Conservation (phyloP, 2,797 vertebrate species). For the Kryptopterus vitreolus region DNA sequence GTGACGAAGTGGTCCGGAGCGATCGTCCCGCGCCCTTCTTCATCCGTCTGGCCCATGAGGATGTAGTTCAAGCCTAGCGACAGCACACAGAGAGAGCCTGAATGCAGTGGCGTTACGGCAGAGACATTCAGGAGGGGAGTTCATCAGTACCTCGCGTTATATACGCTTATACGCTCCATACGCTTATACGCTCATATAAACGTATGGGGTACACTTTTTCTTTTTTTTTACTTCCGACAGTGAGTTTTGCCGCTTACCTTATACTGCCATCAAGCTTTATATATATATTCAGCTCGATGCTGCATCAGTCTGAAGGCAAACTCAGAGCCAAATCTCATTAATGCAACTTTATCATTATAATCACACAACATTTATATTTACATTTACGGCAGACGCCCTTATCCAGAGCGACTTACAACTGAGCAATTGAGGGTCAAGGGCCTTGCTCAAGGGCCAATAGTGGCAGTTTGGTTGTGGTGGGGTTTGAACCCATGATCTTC, state of each 20-base stretch:
- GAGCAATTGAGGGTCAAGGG: too few relatives aligned
- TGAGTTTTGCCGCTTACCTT: slow-evolving; percentile 70
- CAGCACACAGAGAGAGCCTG: slow-evolving; percentile 78
- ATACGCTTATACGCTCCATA: slow-evolving; percentile 48
- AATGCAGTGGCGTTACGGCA: slow-evolving; percentile 79
- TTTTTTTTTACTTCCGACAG: slow-evolving; percentile 50
- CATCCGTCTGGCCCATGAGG: slow-evolving; percentile 94
- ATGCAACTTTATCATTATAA: not conserved
- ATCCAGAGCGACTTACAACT: too few relatives aligned
- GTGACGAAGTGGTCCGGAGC: slow-evolving; percentile 89
- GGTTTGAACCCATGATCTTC: too few relatives aligned
- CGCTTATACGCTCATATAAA: slow-evolving; percentile 66
- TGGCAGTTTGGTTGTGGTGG: too few relatives aligned
- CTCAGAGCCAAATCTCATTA: slow-evolving; percentile 61
- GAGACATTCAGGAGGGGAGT: slow-evolving; percentile 75
- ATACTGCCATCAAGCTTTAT: slow-evolving; percentile 28
- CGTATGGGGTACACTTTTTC: slow-evolving; percentile 43
- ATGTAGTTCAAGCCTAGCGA: slow-evolving; percentile 93
- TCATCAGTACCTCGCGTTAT: slow-evolving; percentile 61
- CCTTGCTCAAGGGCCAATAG: too few relatives aligned
- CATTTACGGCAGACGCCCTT: too few relatives aligned
- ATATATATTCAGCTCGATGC: slow-evolving; percentile 44
- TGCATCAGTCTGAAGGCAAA: slow-evolving; percentile 61
- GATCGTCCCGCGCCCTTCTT: slow-evolving; percentile 88
- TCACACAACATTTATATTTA: too few relatives aligned